Evolutionary conservation across 2,888 invertebrate species (phyloP).

Genomic region (Ochropacha duplaris): DNA sequence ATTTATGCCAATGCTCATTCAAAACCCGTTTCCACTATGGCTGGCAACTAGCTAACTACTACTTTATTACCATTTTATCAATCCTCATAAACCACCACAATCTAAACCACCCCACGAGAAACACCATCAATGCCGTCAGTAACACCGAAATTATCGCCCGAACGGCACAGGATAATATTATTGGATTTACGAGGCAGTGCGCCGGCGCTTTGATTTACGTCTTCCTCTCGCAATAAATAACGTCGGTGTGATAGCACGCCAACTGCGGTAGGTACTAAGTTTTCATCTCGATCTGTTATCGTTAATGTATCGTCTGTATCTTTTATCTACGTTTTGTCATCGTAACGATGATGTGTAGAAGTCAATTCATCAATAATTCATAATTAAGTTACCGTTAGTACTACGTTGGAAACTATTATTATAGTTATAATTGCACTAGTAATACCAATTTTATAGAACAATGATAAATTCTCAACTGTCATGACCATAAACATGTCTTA

Average conservation of each 20-base stretch:
- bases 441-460: not conserved
- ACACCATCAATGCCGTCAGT: conserved; percentile 29
- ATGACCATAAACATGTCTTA: not conserved
- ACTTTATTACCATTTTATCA: not conserved
- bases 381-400: not conserved
- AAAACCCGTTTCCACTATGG: not conserved
- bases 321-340: not conserved
- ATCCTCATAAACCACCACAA: conserved; percentile 26
- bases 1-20: not conserved
- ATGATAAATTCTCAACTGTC: not conserved
- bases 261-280: conserved; percentile 4
- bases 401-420: not conserved
- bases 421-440: not conserved
- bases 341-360: not conserved
- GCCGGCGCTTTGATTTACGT: conserved; percentile 75
- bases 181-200: conserved; percentile 76
- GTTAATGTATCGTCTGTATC: not conserved
- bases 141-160: conserved; percentile 54
- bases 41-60: not conserved
- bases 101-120: conserved; percentile 26
- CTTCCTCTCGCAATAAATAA: conserved; percentile 75
- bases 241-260: conserved; percentile 33
- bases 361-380: not conserved
- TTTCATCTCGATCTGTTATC: not conserved
- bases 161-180: conserved; percentile 69